Conservation (phyloP, 1,140 invertebrate genomes). For the Schlechtendalia chinensis region DNA sequence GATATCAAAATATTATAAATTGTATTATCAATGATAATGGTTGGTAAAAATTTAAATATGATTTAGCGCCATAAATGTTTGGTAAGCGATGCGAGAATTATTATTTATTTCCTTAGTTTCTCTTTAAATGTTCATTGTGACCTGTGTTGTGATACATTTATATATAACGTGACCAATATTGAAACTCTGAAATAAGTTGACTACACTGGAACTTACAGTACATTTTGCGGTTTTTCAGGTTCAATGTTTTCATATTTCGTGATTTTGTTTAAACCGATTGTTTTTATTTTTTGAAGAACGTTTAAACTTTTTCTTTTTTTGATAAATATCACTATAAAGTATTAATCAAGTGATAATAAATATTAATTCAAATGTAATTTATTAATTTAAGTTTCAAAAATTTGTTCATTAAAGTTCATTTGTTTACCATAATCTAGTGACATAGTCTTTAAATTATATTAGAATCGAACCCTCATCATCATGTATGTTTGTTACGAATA, state of each 20-base stretch:
- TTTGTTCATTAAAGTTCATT: neutral
- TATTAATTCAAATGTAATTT: neutral
- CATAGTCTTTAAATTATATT: neutral
- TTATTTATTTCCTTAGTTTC: too few species aligned
- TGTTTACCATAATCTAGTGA: neutral
- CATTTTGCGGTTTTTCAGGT: slow-evolving; percentile 25
- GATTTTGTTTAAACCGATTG: slow-evolving; percentile 20
- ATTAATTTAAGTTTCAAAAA: neutral
- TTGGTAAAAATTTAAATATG: too few species aligned
- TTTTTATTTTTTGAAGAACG: neutral
- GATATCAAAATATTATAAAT: too few species aligned
- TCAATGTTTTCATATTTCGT: neutral
- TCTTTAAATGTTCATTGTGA: too few species aligned
- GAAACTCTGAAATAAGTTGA: too few species aligned
- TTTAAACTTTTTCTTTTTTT: neutral
- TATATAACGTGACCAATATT: too few species aligned
- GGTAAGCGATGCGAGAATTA: too few species aligned
- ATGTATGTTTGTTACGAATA: neutral
- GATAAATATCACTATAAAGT: neutral
- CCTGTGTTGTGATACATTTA: too few species aligned
- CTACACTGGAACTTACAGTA: neutral
- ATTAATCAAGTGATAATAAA: neutral
- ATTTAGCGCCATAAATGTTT: too few species aligned
- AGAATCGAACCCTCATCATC: neutral
- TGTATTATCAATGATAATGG: too few species aligned